A percentile compares a stretch with the other conserved stretches of the same genome.
Evolutionary conservation across 2,797 vertebrate genomes (phyloP).

Genomic region (Peromyscus nudipes): DNA sequence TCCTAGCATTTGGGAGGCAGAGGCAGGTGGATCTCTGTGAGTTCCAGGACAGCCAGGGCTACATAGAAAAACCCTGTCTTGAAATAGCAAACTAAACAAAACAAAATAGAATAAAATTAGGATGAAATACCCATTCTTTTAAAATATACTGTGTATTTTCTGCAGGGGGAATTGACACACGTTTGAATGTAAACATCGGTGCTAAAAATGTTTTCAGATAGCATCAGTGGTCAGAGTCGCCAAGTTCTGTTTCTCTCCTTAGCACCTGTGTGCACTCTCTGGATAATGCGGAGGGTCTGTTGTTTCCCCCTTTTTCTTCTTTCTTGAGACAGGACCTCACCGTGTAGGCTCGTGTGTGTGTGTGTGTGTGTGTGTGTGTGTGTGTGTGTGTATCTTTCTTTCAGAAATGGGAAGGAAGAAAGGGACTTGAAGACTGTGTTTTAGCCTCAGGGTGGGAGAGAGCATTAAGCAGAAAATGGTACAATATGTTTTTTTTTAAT

Average conservation of each 20-base stretch:
- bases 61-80: neutral
- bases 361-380: neutral
- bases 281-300: neutral
- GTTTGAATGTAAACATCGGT: neutral
- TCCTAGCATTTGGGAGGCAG: neutral
- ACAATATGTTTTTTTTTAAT: neutral
- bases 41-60: neutral
- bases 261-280: too few species aligned
- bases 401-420: neutral
- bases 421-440: too few species aligned
- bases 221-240: neutral
- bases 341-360: neutral
- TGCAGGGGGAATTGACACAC: neutral
- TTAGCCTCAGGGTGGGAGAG: too few species aligned
- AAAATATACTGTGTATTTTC: neutral
- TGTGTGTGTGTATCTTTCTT: neutral
- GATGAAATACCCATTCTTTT: neutral
- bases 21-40: neutral
- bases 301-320: neutral
- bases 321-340: neutral
- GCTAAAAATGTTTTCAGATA: constrained; percentile 13
- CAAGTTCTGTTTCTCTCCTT: neutral
- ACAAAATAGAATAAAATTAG: neutral
- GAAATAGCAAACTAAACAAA: neutral
- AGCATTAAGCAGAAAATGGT: neutral